Conservation (phyloP, 2,113 vertebrate species). For the Daphoenositta chrysoptera region DNA sequence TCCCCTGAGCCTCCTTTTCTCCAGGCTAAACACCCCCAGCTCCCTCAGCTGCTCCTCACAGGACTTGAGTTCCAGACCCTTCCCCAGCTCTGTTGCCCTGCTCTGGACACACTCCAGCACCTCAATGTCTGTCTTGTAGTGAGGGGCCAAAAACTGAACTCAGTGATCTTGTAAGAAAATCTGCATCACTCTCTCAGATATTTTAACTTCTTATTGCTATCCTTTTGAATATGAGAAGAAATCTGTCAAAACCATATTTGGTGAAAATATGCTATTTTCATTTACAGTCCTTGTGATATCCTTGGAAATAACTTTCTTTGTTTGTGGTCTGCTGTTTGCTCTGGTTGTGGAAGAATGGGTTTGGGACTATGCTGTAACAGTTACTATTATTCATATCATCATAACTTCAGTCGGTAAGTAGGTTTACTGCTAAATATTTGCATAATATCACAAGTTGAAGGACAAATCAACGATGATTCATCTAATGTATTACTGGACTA, state of each 20-base stretch:
- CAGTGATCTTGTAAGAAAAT: background rate
- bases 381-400: conserved; percentile 79
- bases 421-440: background rate
- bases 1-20: background rate
- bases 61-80: background rate
- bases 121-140: background rate
- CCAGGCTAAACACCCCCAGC: too few relatives aligned
- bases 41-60: background rate
- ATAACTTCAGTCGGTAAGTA: conserved; percentile 80
- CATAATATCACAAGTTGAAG: background rate
- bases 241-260: background rate
- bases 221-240: background rate
- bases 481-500: background rate
- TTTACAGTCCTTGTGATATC: conserved; percentile 72
- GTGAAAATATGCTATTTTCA: background rate
- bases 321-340: conserved; percentile 81
- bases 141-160: background rate
- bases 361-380: conserved; percentile 84
- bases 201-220: background rate
- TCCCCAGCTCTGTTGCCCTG: too few relatives aligned
- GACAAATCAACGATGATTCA: background rate
- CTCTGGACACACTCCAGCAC: background rate
- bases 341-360: conserved; percentile 82
- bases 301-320: conserved; percentile 81
- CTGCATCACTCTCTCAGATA: background rate